phyloP scores from a whole-genome alignment of 2,888 invertebrate genomes.

The Nemurella pictetii region DNA sequence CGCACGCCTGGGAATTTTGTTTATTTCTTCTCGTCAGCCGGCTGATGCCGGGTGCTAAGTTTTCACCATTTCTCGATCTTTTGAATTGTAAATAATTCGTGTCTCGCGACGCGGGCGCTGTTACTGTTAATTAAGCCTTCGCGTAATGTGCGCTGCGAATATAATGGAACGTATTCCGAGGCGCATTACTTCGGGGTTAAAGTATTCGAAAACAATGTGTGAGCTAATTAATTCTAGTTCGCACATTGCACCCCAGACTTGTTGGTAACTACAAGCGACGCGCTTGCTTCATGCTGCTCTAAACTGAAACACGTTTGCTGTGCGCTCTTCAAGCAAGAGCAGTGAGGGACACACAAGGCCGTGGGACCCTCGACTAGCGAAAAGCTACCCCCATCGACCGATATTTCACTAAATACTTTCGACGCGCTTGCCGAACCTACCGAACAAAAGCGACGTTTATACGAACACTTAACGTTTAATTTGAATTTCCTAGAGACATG shows the following conservation, averaged over 20 bases:
- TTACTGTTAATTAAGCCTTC: not conserved
- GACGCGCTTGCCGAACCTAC: not conserved
- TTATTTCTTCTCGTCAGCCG: not conserved
- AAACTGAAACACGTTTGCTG: not conserved
- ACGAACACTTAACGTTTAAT: not conserved
- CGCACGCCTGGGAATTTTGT: not conserved
- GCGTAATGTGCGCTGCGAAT: not conserved
- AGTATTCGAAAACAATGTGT: not conserved
- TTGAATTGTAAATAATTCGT: slow-evolving; percentile 3
- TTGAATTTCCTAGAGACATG: not conserved
- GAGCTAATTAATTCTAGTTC: not conserved
- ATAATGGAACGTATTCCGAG: not conserved
- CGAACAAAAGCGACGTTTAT: not conserved
- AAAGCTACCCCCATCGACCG: not conserved
- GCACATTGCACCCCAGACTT: not conserved
- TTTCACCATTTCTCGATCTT: not conserved
- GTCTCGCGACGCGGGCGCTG: not conserved
- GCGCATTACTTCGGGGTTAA: not conserved
- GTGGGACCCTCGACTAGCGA: too few species aligned
- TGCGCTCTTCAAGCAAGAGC: not conserved
- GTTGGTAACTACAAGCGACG: too few species aligned
- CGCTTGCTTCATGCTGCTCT: too few species aligned
- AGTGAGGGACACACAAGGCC: not conserved
- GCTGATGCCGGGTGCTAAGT: not conserved
- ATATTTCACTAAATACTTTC: not conserved